These are phyloP conservation scores for Scaptodrosophila latifasciaeformis DNA, from an alignment of 2,888 invertebrate genomes.

Conservation along the genomic window DNA sequence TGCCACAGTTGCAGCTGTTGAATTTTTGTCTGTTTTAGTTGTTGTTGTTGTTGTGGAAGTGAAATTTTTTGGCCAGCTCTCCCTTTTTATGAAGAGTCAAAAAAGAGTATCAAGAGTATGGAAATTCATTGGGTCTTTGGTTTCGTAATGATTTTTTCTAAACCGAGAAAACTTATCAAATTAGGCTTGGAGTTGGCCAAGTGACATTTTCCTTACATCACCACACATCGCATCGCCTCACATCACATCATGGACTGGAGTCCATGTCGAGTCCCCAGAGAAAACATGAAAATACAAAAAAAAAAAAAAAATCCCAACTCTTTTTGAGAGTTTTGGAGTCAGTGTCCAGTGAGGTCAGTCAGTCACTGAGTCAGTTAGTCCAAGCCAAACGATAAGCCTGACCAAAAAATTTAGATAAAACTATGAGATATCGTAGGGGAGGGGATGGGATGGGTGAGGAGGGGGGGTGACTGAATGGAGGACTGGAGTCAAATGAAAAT, in stretches of 20 bases:
- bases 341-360: conserved; percentile 57
- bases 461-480: neutral
- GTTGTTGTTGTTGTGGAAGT: conserved; percentile 1
- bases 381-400: conserved; percentile 25
- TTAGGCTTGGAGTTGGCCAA: no score
- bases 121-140: no score
- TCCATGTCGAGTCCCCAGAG: no score
- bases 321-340: neutral
- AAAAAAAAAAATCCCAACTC: no score
- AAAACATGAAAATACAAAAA: no score
- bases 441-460: neutral
- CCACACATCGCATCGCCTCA: no score
- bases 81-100: no score
- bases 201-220: no score
- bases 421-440: neutral
- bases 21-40: neutral
- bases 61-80: neutral
- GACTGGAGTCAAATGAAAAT: conserved; percentile 26
- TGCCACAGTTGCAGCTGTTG: conserved; percentile 23
- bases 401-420: conserved; percentile 51
- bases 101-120: no score
- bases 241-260: no score
- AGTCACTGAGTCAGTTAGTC: conserved; percentile 62
- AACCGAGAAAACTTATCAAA: no score
- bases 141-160: no score